Evolutionary conservation across 92 coral and sea anemone genomes (phyloP).

Genomic region (Paramuricea clavata): DNA sequence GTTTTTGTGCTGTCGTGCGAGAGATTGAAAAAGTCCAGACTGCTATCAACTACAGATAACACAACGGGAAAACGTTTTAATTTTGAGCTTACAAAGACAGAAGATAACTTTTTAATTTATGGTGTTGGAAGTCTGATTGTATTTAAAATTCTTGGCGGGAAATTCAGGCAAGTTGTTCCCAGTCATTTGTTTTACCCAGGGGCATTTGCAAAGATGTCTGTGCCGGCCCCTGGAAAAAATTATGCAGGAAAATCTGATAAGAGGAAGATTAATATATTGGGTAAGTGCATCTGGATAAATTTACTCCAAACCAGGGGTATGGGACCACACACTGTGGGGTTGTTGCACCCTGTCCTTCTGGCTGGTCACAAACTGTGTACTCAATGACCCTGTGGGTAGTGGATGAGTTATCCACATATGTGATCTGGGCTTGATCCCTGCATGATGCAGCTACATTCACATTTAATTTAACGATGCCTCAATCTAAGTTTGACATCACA

Average conservation of each 20-base stretch:
- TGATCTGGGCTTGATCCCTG: too few relatives aligned
- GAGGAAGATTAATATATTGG: constrained; percentile 64
- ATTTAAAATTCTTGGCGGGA: constrained; percentile 83
- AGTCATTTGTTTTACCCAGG: constrained; percentile 92
- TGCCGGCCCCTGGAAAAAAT: constrained; percentile 83
- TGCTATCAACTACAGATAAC: constrained; percentile 2
- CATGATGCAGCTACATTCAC: too few relatives aligned
- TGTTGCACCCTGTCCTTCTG: too few relatives aligned
- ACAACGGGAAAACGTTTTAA: constrained; percentile 29
- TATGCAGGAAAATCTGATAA: constrained; percentile 78
- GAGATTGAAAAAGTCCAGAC: constrained; percentile 44
- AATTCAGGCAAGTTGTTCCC: constrained; percentile 82
- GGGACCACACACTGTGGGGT: too few relatives aligned
- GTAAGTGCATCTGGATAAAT: constrained; percentile 21
- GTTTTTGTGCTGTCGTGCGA: constrained; percentile 67
- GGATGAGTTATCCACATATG: too few relatives aligned
- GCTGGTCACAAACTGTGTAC: too few relatives aligned
- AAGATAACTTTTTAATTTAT: constrained; percentile 33
- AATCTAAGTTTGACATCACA: too few relatives aligned
- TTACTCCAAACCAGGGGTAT: not conserved
- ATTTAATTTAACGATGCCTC: too few relatives aligned
- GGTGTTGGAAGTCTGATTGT: constrained; percentile 68
- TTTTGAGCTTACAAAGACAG: constrained; percentile 13
- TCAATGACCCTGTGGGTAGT: too few relatives aligned
- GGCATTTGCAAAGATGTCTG: constrained; percentile 81